Conservation (phyloP, 1,140 invertebrate genomes). For the Semibalanus balanoides region DNA sequence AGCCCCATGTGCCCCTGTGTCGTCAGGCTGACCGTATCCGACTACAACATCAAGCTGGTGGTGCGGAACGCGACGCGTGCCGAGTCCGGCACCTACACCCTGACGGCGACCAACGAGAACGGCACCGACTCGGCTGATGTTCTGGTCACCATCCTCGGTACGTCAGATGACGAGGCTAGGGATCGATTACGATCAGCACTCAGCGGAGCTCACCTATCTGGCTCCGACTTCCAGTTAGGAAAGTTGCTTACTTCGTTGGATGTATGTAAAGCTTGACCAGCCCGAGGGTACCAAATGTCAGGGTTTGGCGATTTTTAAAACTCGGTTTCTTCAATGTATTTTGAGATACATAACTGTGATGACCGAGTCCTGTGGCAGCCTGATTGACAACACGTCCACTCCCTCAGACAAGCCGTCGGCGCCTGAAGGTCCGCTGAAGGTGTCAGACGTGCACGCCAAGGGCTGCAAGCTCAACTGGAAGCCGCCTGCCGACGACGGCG, state of each 20-base stretch:
- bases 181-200: too few species aligned
- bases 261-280: too few species aligned
- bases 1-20: too few species aligned
- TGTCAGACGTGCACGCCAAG: constrained; percentile 67
- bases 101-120: constrained; percentile 82
- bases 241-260: too few species aligned
- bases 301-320: too few species aligned
- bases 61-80: constrained; percentile 68
- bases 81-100: constrained; percentile 80
- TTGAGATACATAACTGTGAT: too few species aligned
- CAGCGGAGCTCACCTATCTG: too few species aligned
- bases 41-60: constrained; percentile 79
- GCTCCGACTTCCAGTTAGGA: too few species aligned
- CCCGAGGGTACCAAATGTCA: too few species aligned
- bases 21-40: constrained; percentile 29
- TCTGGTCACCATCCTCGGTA: constrained; percentile 72
- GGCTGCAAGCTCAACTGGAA: constrained; percentile 75
- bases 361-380: too few species aligned
- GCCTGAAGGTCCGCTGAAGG: constrained; percentile 81
- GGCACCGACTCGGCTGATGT: constrained; percentile 84
- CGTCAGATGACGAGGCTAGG: too few species aligned
- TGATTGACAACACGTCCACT: constrained; percentile 1
- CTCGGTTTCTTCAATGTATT: too few species aligned
- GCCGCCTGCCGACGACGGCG: constrained; percentile 78
- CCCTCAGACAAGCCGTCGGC: constrained; percentile 64